Percentiles rank a stretch among this genome's conserved stretches.
These are phyloP conservation scores for Thymelicus acteon DNA, from an alignment of 2,888 invertebrate species.

Conservation along the genomic window DNA sequence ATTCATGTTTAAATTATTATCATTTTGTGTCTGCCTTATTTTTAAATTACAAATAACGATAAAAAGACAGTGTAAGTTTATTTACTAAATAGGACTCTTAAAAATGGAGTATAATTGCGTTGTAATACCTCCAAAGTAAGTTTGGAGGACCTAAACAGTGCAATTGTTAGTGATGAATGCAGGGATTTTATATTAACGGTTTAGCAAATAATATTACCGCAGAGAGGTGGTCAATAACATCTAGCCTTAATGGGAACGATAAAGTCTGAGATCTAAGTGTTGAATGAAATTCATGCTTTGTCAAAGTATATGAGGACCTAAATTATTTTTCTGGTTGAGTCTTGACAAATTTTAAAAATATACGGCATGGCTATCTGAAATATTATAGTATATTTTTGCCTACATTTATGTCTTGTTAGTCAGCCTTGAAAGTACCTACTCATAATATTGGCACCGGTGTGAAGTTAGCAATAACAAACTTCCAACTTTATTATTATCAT, in stretches of 20 bases:
- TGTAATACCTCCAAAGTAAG: constrained; percentile 20
- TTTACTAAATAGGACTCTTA: no score
- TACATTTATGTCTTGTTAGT: neutral
- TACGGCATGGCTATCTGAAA: neutral
- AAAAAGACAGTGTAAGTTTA: no score
- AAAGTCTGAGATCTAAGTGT: constrained; percentile 22
- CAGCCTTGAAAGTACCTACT: neutral
- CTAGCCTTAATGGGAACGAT: constrained; percentile 21
- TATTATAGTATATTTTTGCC: constrained; percentile 2
- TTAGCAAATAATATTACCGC: constrained; percentile 9
- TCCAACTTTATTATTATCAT: neutral
- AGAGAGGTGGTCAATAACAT: constrained; percentile 9
- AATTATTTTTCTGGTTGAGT: neutral
- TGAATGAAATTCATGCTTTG: constrained; percentile 22
- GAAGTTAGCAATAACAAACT: neutral
- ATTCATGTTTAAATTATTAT: no score
- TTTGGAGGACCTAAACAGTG: constrained; percentile 9
- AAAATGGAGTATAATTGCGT: neutral
- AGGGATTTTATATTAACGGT: constrained; percentile 15
- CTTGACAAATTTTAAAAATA: constrained; percentile 8
- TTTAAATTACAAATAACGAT: no score
- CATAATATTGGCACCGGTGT: neutral
- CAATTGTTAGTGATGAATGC: neutral
- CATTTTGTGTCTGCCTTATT: no score
- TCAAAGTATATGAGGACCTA: constrained; percentile 10